These are phyloP conservation scores for Diplazon laetatorius DNA, from an alignment of 2,888 invertebrate genomes.

Conservation along the genomic window DNA sequence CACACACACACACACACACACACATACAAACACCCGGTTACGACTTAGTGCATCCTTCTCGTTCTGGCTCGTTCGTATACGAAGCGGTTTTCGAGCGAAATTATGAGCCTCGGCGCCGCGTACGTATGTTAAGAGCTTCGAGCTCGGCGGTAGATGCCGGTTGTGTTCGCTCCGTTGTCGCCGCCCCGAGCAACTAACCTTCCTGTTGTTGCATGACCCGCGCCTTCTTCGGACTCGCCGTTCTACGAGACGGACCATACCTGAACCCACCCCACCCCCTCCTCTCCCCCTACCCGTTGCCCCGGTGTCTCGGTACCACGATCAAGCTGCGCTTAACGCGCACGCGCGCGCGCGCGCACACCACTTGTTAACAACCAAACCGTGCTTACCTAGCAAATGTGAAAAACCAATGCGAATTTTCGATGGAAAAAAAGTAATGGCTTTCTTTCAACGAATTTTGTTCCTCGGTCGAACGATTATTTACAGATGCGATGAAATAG, in stretches of 20 bases:
- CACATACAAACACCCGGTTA: no score
- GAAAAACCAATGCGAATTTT: constrained; percentile 6
- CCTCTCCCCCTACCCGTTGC: no score
- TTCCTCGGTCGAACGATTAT: no score
- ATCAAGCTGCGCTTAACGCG: constrained; percentile 34
- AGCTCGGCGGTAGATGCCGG: constrained; percentile 49
- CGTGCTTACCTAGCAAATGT: constrained; percentile 36
- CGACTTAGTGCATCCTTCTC: constrained; percentile 30
- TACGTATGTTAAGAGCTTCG: constrained; percentile 69
- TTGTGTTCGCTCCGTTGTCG: constrained; percentile 79
- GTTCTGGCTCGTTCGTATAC: constrained; percentile 29
- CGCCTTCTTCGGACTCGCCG: constrained; percentile 75
- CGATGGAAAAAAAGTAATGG: not conserved
- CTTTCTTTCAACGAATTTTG: no score
- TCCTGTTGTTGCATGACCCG: constrained; percentile 80
- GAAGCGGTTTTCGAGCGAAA: constrained; percentile 66
- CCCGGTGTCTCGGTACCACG: constrained; percentile 31
- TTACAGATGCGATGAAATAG: no score
- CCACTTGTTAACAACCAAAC: constrained; percentile 35
- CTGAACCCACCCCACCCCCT: no score
- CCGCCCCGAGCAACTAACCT: constrained; percentile 80
- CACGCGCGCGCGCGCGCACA: constrained; percentile 35
- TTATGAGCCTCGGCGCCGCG: constrained; percentile 73
- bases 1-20: no score
- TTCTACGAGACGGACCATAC: constrained; percentile 41